phyloP scores from a whole-genome alignment of 1,140 invertebrate genomes.

The Ruditapes philippinarum region DNA sequence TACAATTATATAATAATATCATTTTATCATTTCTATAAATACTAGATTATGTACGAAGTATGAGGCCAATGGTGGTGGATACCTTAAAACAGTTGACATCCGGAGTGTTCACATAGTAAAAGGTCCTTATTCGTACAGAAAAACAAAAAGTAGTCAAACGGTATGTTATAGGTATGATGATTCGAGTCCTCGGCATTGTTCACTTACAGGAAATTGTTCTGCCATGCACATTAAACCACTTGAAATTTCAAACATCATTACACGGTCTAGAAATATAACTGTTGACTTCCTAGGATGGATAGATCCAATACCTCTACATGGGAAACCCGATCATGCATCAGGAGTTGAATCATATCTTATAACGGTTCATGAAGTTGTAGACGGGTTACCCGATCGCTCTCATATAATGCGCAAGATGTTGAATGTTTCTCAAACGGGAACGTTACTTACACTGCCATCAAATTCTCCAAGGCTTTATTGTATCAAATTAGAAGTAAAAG shows the following conservation, averaged over 20 bases:
- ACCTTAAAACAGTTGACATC: neutral
- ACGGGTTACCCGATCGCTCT: too few relatives aligned
- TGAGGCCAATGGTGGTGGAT: slow-evolving; percentile 31
- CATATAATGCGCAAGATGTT: too few relatives aligned
- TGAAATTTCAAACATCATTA: neutral
- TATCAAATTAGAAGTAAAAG: slow-evolving; percentile 37
- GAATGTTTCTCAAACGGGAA: too few relatives aligned
- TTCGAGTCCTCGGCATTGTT: neutral
- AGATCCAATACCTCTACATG: neutral
- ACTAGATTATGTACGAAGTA: slow-evolving; percentile 28
- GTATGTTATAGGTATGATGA: slow-evolving; percentile 25
- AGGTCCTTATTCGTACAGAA: neutral
- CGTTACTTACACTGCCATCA: slow-evolving; percentile 8
- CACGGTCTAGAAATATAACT: neutral
- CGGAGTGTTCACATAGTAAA: neutral
- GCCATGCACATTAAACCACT: slow-evolving; percentile 6
- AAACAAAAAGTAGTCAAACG: neutral
- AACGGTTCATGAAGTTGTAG: slow-evolving; percentile 3
- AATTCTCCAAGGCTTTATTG: slow-evolving; percentile 22
- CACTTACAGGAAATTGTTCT: neutral
- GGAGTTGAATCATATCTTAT: slow-evolving; percentile 3
- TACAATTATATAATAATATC: too few relatives aligned
- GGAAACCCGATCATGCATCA: neutral
- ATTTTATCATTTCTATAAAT: too few relatives aligned
- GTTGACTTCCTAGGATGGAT: slow-evolving; percentile 32